Conservation (phyloP, 1,140 invertebrate genomes). For the Diabrotica undecimpunctata region DNA sequence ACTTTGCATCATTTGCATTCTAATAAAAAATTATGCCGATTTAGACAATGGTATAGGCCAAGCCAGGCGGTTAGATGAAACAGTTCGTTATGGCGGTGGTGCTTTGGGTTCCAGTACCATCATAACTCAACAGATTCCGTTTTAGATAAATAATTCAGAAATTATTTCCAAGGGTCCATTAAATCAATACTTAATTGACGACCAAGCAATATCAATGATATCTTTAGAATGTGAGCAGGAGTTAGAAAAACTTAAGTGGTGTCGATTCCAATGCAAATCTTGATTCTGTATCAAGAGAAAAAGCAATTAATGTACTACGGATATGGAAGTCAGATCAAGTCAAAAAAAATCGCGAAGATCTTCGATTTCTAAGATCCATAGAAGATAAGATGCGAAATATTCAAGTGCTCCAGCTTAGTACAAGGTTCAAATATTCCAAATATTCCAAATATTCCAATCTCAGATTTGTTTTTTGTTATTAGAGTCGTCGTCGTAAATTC, state of each 20-base stretch:
- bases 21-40: conserved; percentile 41
- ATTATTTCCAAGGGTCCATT: conserved; percentile 24
- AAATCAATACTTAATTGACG: background rate
- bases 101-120: conserved; percentile 20
- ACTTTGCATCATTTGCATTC: conserved; percentile 38
- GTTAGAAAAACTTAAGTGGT: conserved; percentile 31
- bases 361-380: conserved; percentile 33
- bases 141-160: conserved; percentile 38
- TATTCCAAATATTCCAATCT: no score
- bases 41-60: conserved; percentile 28
- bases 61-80: conserved; percentile 25
- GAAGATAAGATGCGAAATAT: conserved; percentile 30
- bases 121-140: conserved; percentile 26
- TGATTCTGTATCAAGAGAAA: conserved; percentile 31
- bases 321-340: conserved; percentile 39
- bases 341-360: conserved; percentile 37
- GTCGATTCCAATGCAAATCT: conserved; percentile 32
- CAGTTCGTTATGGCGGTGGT: conserved; percentile 25
- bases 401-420: no score
- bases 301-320: conserved; percentile 35
- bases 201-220: conserved; percentile 19
- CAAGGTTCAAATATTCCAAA: no score
- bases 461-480: no score
- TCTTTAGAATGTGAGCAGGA: conserved; percentile 27
- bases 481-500: no score